phyloP scores from a whole-genome alignment of 1,140 invertebrate genomes.

The Drosophila ogumai region DNA sequence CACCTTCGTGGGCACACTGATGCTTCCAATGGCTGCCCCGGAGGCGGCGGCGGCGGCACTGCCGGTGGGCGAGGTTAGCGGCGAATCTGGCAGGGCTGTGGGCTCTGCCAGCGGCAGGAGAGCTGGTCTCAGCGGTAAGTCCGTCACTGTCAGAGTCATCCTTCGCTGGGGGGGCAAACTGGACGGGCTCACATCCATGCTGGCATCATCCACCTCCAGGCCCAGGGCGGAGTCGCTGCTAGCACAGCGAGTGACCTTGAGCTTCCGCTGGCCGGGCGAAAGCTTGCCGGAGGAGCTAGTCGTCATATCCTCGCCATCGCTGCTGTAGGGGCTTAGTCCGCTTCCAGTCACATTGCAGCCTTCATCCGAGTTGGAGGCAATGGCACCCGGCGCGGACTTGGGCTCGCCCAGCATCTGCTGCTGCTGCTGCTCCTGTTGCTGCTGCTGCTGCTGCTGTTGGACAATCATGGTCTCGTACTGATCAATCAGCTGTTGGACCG shows the following conservation, averaged over 20 bases:
- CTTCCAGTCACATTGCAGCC: constrained; percentile 66
- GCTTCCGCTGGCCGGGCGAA: constrained; percentile 33
- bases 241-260: constrained; percentile 78
- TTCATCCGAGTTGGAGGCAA: constrained; percentile 76
- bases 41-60: constrained; percentile 9
- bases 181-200: constrained; percentile 29
- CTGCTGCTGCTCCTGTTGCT: constrained; percentile 16
- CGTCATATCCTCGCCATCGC: constrained; percentile 69
- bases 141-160: constrained; percentile 80
- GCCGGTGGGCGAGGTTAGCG: constrained; percentile 58
- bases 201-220: constrained; percentile 75
- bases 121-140: constrained; percentile 76
- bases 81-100: constrained; percentile 75
- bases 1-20: constrained; percentile 76
- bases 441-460: constrained; percentile 55
- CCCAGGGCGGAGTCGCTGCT: constrained; percentile 82
- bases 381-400: constrained; percentile 18
- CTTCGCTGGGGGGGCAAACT: constrained; percentile 55
- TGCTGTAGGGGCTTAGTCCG: constrained; percentile 76
- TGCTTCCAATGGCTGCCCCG: neutral
- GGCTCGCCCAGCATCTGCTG: constrained; percentile 16
- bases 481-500: constrained; percentile 59
- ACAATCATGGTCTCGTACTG: constrained; percentile 75
- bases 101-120: constrained; percentile 79
- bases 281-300: constrained; percentile 3